Evolutionary conservation across 2,113 vertebrate genomes (phyloP).

Genomic region (Electrona antarctica): DNA sequence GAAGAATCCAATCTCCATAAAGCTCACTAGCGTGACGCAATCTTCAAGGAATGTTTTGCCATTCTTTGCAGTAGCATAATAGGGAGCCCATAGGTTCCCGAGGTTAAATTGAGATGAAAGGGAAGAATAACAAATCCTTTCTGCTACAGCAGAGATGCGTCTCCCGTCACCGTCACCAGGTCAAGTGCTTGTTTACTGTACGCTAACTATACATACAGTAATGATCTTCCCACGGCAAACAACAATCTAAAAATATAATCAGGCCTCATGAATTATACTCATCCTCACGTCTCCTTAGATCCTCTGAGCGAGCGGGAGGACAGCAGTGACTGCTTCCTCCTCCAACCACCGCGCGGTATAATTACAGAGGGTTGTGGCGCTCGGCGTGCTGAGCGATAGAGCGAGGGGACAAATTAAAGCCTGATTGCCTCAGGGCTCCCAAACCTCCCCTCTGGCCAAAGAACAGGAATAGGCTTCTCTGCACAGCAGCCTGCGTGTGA

Average conservation of each 20-base stretch:
- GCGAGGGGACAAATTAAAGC: constrained; percentile 51
- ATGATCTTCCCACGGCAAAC: constrained; percentile 54
- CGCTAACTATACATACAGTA: background rate
- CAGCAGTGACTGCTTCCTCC: background rate
- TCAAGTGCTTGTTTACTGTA: constrained; percentile 41
- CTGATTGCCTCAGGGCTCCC: background rate
- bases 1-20: too few species aligned
- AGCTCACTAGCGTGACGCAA: too few species aligned
- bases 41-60: background rate
- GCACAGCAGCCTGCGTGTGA: too few species aligned
- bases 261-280: constrained; percentile 67
- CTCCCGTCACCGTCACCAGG: constrained; percentile 55
- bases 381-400: constrained; percentile 42
- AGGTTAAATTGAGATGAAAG: constrained; percentile 19
- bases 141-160: constrained; percentile 15
- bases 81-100: background rate
- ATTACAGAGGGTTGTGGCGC: constrained; percentile 55
- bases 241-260: constrained; percentile 62
- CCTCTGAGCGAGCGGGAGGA: constrained; percentile 42
- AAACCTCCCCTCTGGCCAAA: constrained; percentile 26
- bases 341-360: constrained; percentile 41
- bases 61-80: constrained; percentile 4
- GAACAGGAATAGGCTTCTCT: too few species aligned
- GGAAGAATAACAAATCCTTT: constrained; percentile 43
- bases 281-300: constrained; percentile 50